Evolutionary conservation across 2,797 vertebrate species (phyloP).

Genomic region (Tolypeutes matacus): DNA sequence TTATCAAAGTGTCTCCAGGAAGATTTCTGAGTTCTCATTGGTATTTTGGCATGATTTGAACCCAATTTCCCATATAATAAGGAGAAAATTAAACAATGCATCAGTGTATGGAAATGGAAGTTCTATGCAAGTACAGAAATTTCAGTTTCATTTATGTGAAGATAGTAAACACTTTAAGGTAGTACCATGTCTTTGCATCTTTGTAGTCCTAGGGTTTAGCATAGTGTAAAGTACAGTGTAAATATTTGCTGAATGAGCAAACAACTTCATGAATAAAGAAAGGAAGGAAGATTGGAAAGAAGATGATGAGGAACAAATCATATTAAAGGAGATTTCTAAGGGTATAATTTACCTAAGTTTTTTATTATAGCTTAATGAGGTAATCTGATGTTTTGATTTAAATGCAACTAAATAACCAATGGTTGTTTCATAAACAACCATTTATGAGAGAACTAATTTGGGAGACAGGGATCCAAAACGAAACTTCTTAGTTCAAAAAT

Average conservation of each 20-base stretch:
- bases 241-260: not conserved
- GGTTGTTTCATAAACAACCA: too few relatives aligned
- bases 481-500: not conserved
- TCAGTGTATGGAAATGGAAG: not conserved
- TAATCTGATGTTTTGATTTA: not conserved
- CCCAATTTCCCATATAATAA: not conserved
- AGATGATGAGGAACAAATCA: not conserved
- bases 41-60: constrained; percentile 47
- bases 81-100: constrained; percentile 7
- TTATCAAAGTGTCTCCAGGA: constrained; percentile 58
- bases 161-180: not conserved
- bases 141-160: not conserved
- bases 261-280: not conserved
- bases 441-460: not conserved
- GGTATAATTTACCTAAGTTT: not conserved
- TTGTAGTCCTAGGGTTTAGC: not conserved
- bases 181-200: not conserved
- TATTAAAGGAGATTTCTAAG: not conserved
- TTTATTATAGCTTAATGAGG: not conserved
- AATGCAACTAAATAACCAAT: not conserved
- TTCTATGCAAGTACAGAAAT: not conserved
- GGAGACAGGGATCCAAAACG: not conserved
- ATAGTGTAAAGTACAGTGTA: not conserved
- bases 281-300: not conserved
- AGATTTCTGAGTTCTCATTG: constrained; percentile 50